Evolutionary conservation across 2,113 vertebrate genomes (phyloP), one percentile per base, ranked within the genome.

Genomic region (Ameiurus melas): DNA sequence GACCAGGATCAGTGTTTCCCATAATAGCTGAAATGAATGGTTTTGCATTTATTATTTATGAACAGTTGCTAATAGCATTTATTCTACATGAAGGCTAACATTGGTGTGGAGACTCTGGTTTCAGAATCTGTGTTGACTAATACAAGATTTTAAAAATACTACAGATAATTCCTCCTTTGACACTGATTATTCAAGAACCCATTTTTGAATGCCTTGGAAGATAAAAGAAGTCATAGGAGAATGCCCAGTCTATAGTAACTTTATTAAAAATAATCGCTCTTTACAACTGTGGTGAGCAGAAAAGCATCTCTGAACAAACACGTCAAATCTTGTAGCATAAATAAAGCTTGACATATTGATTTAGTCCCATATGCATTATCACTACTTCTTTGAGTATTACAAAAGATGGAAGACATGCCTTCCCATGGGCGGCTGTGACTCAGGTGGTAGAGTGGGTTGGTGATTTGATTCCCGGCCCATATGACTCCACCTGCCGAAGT

Each of bases 21-120:
- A 20, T 57, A 55, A 36, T 22, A 6, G 2, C 22, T 79, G 7
- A 66, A 62, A 83, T 25, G 57, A 83, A 83, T 25, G 57, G 57
- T 83, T 82, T 60, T 14, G 51, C 7, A 43, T 77, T 75, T 77
- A 85, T 85, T 85, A 60, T 85, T 86, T n/a, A 80, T 68, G 22
- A 86, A 68, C 78, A 43, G 78, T 30, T 68, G 78, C 47, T 81
- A 25, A 80, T 53, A 70, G 78, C 75, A 27, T 75, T 60, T 60
- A 25, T 66, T 55, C 27, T 36, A 6, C 5, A 33, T 84, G 47
- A 66, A 53, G 83, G 55, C 83, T 36, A 22, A 70, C 66, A 36
- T n/a, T 14, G 27, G 12, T 36, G 68, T 73, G 68, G 22, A 73
- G 30, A 16, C 3, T 14, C 5, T 51, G 83, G 39, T 64, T 64